Evolutionary conservation across 2,113 vertebrate genomes (phyloP).

Genomic region (Zosterops hypoxanthus): DNA sequence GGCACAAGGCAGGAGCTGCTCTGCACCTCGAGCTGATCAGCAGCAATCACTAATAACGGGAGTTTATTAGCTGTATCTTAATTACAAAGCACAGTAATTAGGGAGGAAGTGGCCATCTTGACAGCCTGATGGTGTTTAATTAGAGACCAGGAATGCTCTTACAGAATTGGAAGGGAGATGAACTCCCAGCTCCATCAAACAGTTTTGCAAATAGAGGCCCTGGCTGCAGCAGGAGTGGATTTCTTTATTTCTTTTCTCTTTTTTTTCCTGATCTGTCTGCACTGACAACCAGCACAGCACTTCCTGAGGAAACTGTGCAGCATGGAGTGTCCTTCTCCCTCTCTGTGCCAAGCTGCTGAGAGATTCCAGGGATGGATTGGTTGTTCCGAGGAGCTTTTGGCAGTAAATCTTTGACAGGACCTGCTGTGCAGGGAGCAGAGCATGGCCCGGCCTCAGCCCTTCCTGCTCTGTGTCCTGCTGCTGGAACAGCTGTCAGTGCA

Average conservation of each 20-base stretch:
- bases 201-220: neutral
- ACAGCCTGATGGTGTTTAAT: neutral
- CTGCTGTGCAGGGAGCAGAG: neutral
- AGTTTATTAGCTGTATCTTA: conserved; percentile 1
- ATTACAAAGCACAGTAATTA: conserved; percentile 2
- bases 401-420: neutral
- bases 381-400: neutral
- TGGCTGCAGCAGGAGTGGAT: neutral
- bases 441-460: neutral
- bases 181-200: neutral
- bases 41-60: neutral
- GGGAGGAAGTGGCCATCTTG: neutral
- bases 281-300: neutral
- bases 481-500: neutral
- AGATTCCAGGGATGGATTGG: neutral
- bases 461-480: neutral
- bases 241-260: neutral
- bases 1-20: neutral
- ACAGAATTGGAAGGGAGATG: neutral
- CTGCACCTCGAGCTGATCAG: neutral
- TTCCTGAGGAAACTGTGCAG: neutral
- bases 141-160: neutral
- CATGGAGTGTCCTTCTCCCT: neutral
- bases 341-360: neutral
- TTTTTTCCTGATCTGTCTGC: neutral